Percentiles rank a stretch among this genome's conserved stretches.
phyloP scores from a whole-genome alignment of 2,888 invertebrate species.

The Norana najaformis region DNA sequence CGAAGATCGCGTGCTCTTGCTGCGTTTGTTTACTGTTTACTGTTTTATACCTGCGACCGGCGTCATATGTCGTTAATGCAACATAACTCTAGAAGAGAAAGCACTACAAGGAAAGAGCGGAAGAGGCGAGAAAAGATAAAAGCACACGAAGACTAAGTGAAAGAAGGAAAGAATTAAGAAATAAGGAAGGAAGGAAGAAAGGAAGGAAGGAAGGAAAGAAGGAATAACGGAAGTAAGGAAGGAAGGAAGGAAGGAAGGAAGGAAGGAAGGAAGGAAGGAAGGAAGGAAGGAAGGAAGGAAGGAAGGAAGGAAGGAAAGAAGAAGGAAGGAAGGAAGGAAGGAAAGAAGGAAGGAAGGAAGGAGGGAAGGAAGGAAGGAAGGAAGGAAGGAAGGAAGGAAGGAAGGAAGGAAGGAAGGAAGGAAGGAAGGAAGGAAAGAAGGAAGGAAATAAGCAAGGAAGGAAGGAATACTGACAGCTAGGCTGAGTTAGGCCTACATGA shows the following conservation, averaged over 20 bases:
- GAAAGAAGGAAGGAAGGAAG: conserved; percentile 25
- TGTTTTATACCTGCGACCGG: too few species aligned
- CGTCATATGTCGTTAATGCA: too few species aligned
- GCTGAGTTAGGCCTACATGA: too few species aligned
- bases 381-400: conserved; percentile 19
- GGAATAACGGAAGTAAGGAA: neutral
- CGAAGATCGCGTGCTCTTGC: too few species aligned
- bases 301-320: neutral
- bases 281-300: conserved; percentile 21
- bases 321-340: neutral
- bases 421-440: neutral
- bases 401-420: conserved; percentile 1
- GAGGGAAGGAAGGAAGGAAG: neutral
- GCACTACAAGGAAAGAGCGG: too few species aligned
- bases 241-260: conserved; percentile 1
- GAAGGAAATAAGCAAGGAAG: too few species aligned
- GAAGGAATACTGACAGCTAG: too few species aligned
- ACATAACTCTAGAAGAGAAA: too few species aligned
- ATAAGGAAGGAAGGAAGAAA: conserved; percentile 23
- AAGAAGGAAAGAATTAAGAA: neutral
- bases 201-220: conserved; percentile 22
- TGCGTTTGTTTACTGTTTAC: too few species aligned
- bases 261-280: neutral
- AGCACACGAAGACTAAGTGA: too few species aligned
- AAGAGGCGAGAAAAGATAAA: too few species aligned